These are phyloP conservation scores for Pomatostomus ruficeps DNA, from an alignment of 2,113 vertebrate species.

Conservation along the genomic window DNA sequence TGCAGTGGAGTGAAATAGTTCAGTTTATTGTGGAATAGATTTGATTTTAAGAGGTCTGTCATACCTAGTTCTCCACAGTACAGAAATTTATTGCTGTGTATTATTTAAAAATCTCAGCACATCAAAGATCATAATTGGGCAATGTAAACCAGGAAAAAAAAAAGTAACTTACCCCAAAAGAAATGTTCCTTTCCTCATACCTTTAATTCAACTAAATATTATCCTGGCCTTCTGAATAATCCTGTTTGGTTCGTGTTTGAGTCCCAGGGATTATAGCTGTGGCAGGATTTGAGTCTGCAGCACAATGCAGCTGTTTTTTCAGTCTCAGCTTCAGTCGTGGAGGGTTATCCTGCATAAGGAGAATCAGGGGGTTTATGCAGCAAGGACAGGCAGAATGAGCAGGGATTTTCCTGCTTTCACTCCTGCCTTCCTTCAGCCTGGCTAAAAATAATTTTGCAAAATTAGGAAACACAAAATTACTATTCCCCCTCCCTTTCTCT, in stretches of 20 bases:
- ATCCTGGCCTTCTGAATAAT: conserved; percentile 9
- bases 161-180: conserved; percentile 18
- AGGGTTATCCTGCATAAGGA: conserved; percentile 43
- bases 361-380: conserved; percentile 10
- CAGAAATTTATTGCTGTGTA: not conserved
- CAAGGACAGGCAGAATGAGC: not conserved
- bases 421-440: not conserved
- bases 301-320: conserved; percentile 73
- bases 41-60: not conserved
- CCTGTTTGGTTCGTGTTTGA: conserved; percentile 30
- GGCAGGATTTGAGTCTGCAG: conserved; percentile 67
- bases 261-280: conserved; percentile 35
- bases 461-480: not conserved
- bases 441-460: not conserved
- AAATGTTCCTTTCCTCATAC: not conserved
- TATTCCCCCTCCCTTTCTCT: not conserved
- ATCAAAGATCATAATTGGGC: not conserved
- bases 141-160: not conserved
- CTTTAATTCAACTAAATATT: not conserved
- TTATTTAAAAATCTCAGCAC: not conserved
- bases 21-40: not conserved
- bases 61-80: not conserved
- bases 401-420: not conserved
- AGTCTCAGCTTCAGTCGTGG: conserved; percentile 24
- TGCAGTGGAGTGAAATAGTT: not conserved